phyloP scores from a whole-genome alignment of 2,888 invertebrate genomes.

The Philereme transversata region DNA sequence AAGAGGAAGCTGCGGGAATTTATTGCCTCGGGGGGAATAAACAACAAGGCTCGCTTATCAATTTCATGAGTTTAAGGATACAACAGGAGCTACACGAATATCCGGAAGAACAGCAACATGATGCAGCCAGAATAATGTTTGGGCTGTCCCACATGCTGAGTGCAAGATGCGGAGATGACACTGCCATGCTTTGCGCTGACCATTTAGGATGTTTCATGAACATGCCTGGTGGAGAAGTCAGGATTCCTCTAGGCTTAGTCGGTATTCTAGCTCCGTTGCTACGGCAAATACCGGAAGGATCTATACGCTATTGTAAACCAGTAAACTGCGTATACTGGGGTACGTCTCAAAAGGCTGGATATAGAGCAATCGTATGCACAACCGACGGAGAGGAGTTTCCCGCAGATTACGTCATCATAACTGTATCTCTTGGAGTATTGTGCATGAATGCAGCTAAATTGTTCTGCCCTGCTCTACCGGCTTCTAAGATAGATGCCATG shows the following conservation, averaged over 20 bases:
- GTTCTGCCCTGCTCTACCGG: conserved; percentile 89
- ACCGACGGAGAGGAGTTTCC: conserved; percentile 87
- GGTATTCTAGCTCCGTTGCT: conserved; percentile 87
- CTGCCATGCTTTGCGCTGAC: conserved; percentile 68
- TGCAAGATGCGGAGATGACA: conserved; percentile 87
- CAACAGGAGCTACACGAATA: conserved; percentile 87
- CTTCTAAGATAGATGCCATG: conserved; percentile 88
- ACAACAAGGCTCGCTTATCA: conserved; percentile 85
- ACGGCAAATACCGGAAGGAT: conserved; percentile 85
- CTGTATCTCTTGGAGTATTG: conserved; percentile 90
- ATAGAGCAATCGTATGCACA: conserved; percentile 84
- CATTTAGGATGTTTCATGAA: conserved; percentile 74
- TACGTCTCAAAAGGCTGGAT: conserved; percentile 75
- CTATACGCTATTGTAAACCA: conserved; percentile 87
- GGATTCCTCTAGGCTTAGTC: conserved; percentile 86
- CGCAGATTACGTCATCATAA: conserved; percentile 92
- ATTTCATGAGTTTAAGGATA: conserved; percentile 86
- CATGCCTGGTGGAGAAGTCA: conserved; percentile 84
- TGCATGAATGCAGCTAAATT: conserved; percentile 85
- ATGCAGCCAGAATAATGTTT: conserved; percentile 87
- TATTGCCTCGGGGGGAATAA: conserved; percentile 85
- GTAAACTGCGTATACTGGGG: conserved; percentile 89
- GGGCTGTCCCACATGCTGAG: conserved; percentile 85
- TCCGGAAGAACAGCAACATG: conserved; percentile 87
- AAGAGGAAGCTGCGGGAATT: conserved; percentile 85